Conservation (phyloP, 1,140 invertebrate genomes). For the Phenacoccus solenopsis region DNA sequence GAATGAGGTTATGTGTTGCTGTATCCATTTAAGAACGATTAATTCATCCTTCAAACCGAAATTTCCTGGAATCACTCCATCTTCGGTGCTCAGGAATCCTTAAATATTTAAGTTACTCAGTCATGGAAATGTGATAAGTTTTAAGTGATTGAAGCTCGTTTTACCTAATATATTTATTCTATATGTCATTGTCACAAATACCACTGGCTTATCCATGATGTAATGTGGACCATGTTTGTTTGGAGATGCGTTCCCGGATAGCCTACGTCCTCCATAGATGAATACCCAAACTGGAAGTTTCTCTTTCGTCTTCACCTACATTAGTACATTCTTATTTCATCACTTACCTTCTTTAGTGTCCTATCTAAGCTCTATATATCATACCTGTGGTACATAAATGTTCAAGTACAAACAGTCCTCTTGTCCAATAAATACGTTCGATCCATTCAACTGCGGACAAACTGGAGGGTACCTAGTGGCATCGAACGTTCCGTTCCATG, state of each 20-base stretch:
- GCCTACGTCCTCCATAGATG: constrained; percentile 44
- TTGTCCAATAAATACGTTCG: constrained; percentile 6
- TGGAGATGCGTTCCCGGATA: constrained; percentile 37
- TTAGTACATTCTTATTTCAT: not conserved
- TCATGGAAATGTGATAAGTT: not conserved
- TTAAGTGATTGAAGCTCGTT: not conserved
- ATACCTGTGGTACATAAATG: constrained; percentile 22
- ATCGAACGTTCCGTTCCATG: not conserved
- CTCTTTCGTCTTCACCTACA: not conserved
- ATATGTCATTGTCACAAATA: constrained; percentile 49
- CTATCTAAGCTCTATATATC: not conserved
- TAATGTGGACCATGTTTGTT: constrained; percentile 37
- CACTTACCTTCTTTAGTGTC: not conserved
- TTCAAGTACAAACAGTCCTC: constrained; percentile 26
- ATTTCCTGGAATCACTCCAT: constrained; percentile 24
- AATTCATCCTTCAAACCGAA: constrained; percentile 24
- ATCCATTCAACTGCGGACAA: not conserved
- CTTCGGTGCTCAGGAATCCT: constrained; percentile 25
- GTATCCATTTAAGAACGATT: constrained; percentile 24
- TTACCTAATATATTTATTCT: constrained; percentile 44
- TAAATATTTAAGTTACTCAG: not conserved
- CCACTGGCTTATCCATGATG: constrained; percentile 43
- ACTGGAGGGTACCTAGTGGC: not conserved
- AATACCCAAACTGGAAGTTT: constrained; percentile 37
- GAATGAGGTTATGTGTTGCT: constrained; percentile 22